Evolutionary conservation across 2,797 vertebrate species (phyloP), one percentile per base, ranked within the genome.

Genomic region (Cichlasoma orientale): DNA sequence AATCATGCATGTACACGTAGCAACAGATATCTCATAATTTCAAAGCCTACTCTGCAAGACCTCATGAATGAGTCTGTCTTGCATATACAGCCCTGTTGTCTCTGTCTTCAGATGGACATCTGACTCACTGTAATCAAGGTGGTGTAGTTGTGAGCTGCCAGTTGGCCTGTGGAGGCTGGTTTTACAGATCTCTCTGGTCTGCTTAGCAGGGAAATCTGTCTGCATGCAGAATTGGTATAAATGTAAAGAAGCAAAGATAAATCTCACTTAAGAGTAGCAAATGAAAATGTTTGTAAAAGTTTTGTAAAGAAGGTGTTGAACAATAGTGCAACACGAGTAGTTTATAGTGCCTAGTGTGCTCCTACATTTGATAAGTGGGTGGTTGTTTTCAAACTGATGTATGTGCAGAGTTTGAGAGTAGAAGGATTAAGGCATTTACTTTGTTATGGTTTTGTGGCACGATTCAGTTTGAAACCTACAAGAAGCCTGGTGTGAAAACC

Each of bases 41-140:
- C 21, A 44, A 83, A 84, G 41, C 66, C 31, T 72, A 76, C 81
- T 82, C 59, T 81, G 5, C 75, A 79, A 83, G 61, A 75, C 47
- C 16, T 82, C 74, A 84, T 93, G 89, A 93, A 92, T 92, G 86
- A 89, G 75, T 80, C 73, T 41, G 72, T 87, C 83, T 77, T 84
- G 82, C 86, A 86, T 83, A 73, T 89, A 21, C 57, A 27, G 82
- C 72, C 78, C 61, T 69, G 75, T 74, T 86, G 87, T 89, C 85
- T 90, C 88, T 82, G 82, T 78, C 75, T 79, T 93, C 90, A 92
- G 91, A 91, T 91, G 93, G 92, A 84, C 83, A 72, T 86, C 83
- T 94, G 92, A 93, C 80, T 93, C 93, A 92, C 80, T 89, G 78
- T 92, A 92, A 93, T 94, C 80, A 90, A 89, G 87, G 86, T 86